Evolutionary conservation across 2,797 vertebrate species (phyloP).

Genomic region (Etheostoma perlongum): DNA sequence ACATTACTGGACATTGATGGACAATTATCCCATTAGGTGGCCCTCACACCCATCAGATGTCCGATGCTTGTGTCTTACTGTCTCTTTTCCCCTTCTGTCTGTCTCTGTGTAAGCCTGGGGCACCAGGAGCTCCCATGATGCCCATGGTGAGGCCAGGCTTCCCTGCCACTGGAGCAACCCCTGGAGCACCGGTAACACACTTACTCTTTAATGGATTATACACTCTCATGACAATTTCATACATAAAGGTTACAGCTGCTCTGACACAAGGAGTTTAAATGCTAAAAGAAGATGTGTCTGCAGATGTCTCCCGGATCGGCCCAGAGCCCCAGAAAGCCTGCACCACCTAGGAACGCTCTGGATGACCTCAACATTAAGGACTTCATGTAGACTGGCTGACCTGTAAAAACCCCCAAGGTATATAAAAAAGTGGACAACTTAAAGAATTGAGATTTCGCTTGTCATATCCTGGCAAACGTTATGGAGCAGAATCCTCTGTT

Average conservation of each 20-base stretch:
- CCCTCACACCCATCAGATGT: slow-evolving; percentile 36
- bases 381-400: slow-evolving; percentile 92
- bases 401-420: slow-evolving; percentile 67
- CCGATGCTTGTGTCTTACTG: slow-evolving; percentile 44
- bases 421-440: not conserved
- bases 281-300: slow-evolving; percentile 38
- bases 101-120: slow-evolving; percentile 84
- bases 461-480: not conserved
- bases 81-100: slow-evolving; percentile 46
- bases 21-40: slow-evolving; percentile 62
- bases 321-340: slow-evolving; percentile 97
- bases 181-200: slow-evolving; percentile 88
- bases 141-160: slow-evolving; percentile 96
- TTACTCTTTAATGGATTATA: not conserved
- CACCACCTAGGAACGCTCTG: slow-evolving; percentile 96
- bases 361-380: slow-evolving; percentile 99
- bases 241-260: not conserved
- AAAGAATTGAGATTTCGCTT: not conserved
- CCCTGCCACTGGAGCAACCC: slow-evolving; percentile 81
- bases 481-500: not conserved
- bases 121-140: slow-evolving; percentile 94
- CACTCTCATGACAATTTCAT: not conserved
- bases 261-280: slow-evolving; percentile 3
- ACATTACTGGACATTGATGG: slow-evolving; percentile 72
- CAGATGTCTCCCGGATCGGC: slow-evolving; percentile 87